These are phyloP conservation scores for Scaptomyza montana DNA, from an alignment of 1,140 invertebrate species.

Conservation along the genomic window DNA sequence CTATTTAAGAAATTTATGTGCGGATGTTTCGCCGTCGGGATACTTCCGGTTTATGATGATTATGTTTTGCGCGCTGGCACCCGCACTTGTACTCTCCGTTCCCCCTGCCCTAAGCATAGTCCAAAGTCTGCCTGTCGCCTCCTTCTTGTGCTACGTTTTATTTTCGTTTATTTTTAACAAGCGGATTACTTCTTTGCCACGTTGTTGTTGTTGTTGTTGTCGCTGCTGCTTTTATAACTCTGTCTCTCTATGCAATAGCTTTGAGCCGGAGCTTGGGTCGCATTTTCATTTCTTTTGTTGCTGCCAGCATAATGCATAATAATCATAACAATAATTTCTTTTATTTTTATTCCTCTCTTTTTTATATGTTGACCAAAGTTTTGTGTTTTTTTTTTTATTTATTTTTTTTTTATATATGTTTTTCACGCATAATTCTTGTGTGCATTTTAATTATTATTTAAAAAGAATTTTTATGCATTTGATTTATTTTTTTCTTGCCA, in stretches of 20 bases:
- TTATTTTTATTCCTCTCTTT: slow-evolving; percentile 64
- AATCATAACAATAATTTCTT: slow-evolving; percentile 75
- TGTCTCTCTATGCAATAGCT: slow-evolving; percentile 48
- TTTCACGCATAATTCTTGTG: slow-evolving; percentile 50
- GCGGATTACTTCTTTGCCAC: slow-evolving; percentile 70
- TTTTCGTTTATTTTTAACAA: slow-evolving; percentile 82
- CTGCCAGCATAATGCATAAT: slow-evolving; percentile 62
- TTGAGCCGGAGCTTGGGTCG: slow-evolving; percentile 38
- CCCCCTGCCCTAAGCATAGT: not conserved
- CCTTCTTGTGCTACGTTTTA: slow-evolving; percentile 53
- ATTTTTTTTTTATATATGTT: slow-evolving; percentile 19
- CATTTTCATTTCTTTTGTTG: slow-evolving; percentile 62
- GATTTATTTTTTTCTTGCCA: slow-evolving; percentile 22
- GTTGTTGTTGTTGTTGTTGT: slow-evolving; percentile 33
- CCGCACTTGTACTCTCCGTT: slow-evolving; percentile 6
- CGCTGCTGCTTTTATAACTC: slow-evolving; percentile 37
- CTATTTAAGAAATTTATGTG: slow-evolving; percentile 83
- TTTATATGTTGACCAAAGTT: slow-evolving; percentile 41
- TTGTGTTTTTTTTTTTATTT: slow-evolving; percentile 11
- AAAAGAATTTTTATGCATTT: slow-evolving; percentile 58
- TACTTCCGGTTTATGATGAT: slow-evolving; percentile 83
- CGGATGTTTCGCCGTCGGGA: slow-evolving; percentile 83
- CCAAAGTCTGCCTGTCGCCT: slow-evolving; percentile 1
- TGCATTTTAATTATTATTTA: slow-evolving; percentile 73
- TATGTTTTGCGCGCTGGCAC: slow-evolving; percentile 69